Evolutionary conservation across 1,140 invertebrate genomes (phyloP).

Genomic region (Penaeus vannamei): DNA sequence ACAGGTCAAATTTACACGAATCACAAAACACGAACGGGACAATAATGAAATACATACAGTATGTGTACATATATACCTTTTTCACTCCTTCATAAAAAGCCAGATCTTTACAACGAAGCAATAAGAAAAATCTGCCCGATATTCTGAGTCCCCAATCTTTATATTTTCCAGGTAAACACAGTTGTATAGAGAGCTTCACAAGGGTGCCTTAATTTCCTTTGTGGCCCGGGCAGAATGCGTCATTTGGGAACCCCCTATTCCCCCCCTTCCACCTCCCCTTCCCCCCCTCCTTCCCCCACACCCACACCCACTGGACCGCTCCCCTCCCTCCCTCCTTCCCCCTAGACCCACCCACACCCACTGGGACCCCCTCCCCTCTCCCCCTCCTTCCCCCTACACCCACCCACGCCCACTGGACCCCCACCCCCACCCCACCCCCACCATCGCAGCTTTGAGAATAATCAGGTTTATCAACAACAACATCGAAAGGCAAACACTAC

Average conservation of each 20-base stretch:
- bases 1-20: too few species aligned
- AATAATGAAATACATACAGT: too few species aligned
- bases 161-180: conserved; percentile 52
- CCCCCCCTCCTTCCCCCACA: neutral
- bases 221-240: conserved; percentile 43
- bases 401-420: neutral
- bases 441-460: conserved; percentile 33
- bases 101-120: conserved; percentile 27
- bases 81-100: too few species aligned
- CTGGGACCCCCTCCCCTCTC: neutral
- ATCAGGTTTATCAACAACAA: conserved; percentile 47
- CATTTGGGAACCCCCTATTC: conserved; percentile 24
- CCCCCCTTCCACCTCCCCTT: too few species aligned
- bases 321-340: neutral
- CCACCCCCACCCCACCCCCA: too few species aligned
- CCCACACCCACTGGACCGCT: neutral
- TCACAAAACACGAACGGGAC: too few species aligned
- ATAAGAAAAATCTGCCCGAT: conserved; percentile 29
- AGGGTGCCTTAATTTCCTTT: conserved; percentile 56
- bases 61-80: neutral
- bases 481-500: conserved; percentile 32
- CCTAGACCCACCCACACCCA: neutral
- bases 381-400: neutral
- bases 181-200: conserved; percentile 50
- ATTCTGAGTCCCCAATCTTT: conserved; percentile 7